Conservation (phyloP, 2,888 invertebrate genomes). For the Lasius platythorax region DNA sequence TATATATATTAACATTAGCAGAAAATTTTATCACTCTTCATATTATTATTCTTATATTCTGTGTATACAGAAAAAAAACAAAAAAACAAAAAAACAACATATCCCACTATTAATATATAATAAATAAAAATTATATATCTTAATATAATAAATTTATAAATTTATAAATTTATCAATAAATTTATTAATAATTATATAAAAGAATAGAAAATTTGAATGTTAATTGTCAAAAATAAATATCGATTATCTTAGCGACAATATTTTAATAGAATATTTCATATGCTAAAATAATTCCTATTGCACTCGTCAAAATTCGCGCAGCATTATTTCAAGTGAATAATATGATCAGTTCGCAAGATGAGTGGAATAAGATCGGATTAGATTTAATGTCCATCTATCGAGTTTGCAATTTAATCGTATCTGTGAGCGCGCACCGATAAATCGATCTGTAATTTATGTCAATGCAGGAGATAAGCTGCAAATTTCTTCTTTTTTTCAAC, state of each 20-base stretch:
- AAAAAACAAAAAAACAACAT: neutral
- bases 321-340: neutral
- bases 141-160: neutral
- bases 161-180: too few species aligned
- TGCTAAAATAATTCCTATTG: neutral
- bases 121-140: neutral
- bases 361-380: neutral
- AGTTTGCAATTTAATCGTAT: constrained; percentile 25
- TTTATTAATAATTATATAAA: neutral
- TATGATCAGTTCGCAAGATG: neutral
- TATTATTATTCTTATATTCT: neutral
- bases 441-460: neutral
- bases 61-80: neutral
- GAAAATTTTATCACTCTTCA: neutral
- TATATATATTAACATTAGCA: neutral
- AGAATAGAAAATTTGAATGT: neutral
- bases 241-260: neutral
- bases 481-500: neutral
- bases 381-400: neutral
- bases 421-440: neutral
- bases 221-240: neutral
- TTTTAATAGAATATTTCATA: neutral
- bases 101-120: neutral
- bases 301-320: neutral
- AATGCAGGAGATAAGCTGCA: neutral